phyloP scores from a whole-genome alignment of 2,888 invertebrate species.

The Drosophila phalerata region DNA sequence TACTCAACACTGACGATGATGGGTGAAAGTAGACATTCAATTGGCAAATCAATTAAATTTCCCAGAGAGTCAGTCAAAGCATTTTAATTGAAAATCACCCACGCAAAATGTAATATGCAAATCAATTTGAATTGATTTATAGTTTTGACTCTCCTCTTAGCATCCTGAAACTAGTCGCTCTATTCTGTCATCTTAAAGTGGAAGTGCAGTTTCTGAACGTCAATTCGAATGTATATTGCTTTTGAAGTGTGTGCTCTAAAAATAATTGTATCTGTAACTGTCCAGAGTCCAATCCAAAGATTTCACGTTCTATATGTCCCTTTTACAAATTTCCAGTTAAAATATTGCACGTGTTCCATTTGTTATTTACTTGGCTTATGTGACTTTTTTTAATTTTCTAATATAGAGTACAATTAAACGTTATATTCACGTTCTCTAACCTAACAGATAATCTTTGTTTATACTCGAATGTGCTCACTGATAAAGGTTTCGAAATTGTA shows the following conservation, averaged over 20 bases:
- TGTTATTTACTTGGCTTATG: slow-evolving; percentile 31
- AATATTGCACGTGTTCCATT: slow-evolving; percentile 38
- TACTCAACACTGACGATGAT: neutral
- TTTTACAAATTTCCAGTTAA: neutral
- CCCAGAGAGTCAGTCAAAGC: neutral
- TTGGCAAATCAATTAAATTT: slow-evolving; percentile 46
- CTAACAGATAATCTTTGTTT: slow-evolving; percentile 27
- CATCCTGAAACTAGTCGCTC: neutral
- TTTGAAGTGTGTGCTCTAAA: slow-evolving; percentile 17
- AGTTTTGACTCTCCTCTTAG: neutral
- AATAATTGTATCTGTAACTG: slow-evolving; percentile 8
- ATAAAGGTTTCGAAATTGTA: too few relatives aligned
- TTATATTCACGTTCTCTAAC: slow-evolving; percentile 16
- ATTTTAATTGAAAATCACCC: slow-evolving; percentile 40
- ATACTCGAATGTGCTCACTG: too few relatives aligned
- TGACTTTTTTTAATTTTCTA: slow-evolving; percentile 26
- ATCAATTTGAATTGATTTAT: slow-evolving; percentile 35
- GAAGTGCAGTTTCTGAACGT: slow-evolving; percentile 25
- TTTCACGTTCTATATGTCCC: neutral
- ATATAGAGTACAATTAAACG: slow-evolving; percentile 16
- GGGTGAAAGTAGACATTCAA: slow-evolving; percentile 49
- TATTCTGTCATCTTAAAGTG: slow-evolving; percentile 7
- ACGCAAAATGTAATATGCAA: slow-evolving; percentile 28
- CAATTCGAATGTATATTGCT: slow-evolving; percentile 35
- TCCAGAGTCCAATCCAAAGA: slow-evolving; percentile 6